These are phyloP conservation scores for Erebia epiphron DNA, from an alignment of 2,888 invertebrate species.

Conservation along the genomic window DNA sequence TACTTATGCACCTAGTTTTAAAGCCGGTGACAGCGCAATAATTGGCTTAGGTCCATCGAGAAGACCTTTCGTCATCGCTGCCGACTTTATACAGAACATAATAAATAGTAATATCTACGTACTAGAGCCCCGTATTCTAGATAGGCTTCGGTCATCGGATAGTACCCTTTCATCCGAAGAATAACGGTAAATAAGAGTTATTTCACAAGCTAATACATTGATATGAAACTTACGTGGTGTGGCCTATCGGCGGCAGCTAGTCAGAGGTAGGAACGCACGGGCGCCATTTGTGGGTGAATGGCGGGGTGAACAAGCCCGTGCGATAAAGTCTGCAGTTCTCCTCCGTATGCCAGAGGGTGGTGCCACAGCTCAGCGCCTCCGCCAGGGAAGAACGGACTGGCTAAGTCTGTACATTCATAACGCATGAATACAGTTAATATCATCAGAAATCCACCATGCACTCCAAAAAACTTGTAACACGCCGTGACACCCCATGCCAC, in stretches of 20 bases:
- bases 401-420: slow-evolving; percentile 89
- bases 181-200: too few relatives aligned
- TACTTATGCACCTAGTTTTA: too few relatives aligned
- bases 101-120: too few relatives aligned
- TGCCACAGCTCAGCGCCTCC: slow-evolving; percentile 96
- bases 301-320: slow-evolving; percentile 98
- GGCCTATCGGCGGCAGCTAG: slow-evolving; percentile 94
- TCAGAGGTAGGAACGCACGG: slow-evolving; percentile 98
- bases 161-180: too few relatives aligned
- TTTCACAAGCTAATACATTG: not conserved
- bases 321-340: slow-evolving; percentile 93
- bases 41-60: too few relatives aligned
- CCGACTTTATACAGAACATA: too few relatives aligned
- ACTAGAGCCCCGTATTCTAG: too few relatives aligned
- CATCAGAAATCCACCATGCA: not conserved
- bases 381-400: slow-evolving; percentile 96
- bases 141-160: too few relatives aligned
- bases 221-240: slow-evolving; percentile 83
- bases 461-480: too few relatives aligned
- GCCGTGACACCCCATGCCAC: too few relatives aligned
- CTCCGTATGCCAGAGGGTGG: slow-evolving; percentile 90
- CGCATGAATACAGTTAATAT: slow-evolving; percentile 32
- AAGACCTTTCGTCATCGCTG: too few relatives aligned
- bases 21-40: too few relatives aligned
- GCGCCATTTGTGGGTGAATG: slow-evolving; percentile 97